A percentile compares a stretch with the other conserved stretches of the same genome.
These are phyloP conservation scores for Meliscaeva auricollis DNA, from an alignment of 2,888 invertebrate genomes.

Conservation along the genomic window DNA sequence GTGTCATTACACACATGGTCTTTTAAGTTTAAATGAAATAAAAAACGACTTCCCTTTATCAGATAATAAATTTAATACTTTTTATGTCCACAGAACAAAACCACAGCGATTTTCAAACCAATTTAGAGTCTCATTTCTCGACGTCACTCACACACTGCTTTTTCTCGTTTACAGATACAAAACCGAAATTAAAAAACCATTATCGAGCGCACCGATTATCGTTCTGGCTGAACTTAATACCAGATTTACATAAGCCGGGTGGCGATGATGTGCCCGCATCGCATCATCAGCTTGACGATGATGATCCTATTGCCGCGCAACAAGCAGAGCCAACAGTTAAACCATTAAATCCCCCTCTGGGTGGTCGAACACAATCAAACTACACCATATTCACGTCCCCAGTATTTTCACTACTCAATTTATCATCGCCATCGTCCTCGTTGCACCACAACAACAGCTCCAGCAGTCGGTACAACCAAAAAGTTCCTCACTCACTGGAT, in stretches of 20 bases:
- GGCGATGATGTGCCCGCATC: constrained; percentile 93
- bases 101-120: constrained; percentile 37
- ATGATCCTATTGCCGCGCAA: constrained; percentile 86
- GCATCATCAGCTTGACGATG: constrained; percentile 93
- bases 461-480: constrained; percentile 80
- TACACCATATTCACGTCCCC: constrained; percentile 84
- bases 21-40: not conserved
- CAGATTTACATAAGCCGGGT: constrained; percentile 94
- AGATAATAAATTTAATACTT: constrained; percentile 12
- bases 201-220: constrained; percentile 96
- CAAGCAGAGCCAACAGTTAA: constrained; percentile 84
- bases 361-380: constrained; percentile 80
- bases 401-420: constrained; percentile 83
- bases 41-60: constrained; percentile 20
- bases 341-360: constrained; percentile 83
- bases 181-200: constrained; percentile 95
- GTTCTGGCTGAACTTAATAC: constrained; percentile 97
- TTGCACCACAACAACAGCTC: constrained; percentile 80
- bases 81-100: constrained; percentile 19
- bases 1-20: not conserved
- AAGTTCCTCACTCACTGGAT: constrained; percentile 79
- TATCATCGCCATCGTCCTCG: constrained; percentile 83
- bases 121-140: constrained; percentile 58
- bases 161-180: constrained; percentile 87
- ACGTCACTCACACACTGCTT: constrained; percentile 55